Percentiles rank a stretch among this genome's conserved stretches.
phyloP scores from a whole-genome alignment of 2,113 vertebrate species.

The Sphyrna mokarran region DNA sequence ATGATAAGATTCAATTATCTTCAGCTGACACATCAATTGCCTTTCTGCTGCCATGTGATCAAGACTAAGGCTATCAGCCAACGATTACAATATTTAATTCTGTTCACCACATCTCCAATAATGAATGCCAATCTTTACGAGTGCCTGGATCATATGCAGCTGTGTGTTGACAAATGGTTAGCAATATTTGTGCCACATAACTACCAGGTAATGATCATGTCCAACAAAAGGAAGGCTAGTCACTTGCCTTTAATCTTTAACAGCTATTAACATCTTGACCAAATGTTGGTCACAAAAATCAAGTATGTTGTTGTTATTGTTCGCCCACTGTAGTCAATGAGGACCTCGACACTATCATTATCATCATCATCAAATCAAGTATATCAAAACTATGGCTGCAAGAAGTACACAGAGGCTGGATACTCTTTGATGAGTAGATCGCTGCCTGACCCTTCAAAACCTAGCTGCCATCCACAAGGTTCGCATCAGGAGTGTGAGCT shows the following conservation, averaged over 20 bases:
- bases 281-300: not conserved
- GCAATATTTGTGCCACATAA: not conserved
- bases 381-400: not conserved
- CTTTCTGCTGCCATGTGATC: not conserved
- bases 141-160: not conserved
- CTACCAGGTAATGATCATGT: not conserved
- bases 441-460: not conserved
- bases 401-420: not conserved
- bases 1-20: not conserved
- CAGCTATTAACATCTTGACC: not conserved
- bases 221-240: no score
- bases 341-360: no score
- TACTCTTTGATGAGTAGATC: not conserved
- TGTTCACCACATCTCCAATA: not conserved
- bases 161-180: not conserved
- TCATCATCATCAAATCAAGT: not conserved
- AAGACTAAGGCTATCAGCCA: not conserved
- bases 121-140: not conserved
- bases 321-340: no score
- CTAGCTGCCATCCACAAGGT: not conserved
- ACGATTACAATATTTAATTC: not conserved
- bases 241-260: not conserved
- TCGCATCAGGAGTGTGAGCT: not conserved
- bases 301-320: not conserved
- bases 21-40: not conserved